Evolutionary conservation across 1,140 invertebrate species (phyloP).

Genomic region (Lucilia sericata): DNA sequence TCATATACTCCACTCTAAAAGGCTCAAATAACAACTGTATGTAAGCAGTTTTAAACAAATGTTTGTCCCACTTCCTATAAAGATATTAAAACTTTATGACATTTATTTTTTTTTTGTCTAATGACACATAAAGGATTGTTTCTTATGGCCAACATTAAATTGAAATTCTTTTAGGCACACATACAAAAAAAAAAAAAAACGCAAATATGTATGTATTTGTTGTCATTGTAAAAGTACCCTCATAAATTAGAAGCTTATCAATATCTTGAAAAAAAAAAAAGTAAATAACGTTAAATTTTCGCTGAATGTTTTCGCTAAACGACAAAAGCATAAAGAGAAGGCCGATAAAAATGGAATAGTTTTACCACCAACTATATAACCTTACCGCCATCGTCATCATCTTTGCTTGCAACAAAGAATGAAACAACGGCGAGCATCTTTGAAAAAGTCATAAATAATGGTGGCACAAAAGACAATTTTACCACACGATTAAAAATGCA

Average conservation of each 20-base stretch:
- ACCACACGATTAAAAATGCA: conserved; percentile 39
- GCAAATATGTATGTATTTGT: background rate
- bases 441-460: conserved; percentile 39
- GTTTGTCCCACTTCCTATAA: conserved; percentile 21
- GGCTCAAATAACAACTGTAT: no score
- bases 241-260: conserved; percentile 35
- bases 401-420: background rate
- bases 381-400: background rate
- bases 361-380: background rate
- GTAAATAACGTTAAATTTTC: conserved; percentile 23
- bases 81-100: conserved; percentile 42
- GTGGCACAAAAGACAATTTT: background rate
- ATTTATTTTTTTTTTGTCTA: conserved; percentile 31
- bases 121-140: conserved; percentile 21
- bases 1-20: no score
- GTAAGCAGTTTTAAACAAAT: no score
- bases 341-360: background rate
- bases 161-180: background rate
- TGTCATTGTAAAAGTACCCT: conserved; percentile 22
- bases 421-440: background rate
- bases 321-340: background rate
- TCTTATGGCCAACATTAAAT: background rate
- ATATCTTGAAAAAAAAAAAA: conserved; percentile 12
- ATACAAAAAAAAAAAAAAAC: background rate
- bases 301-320: background rate